phyloP scores from a whole-genome alignment of 2,797 vertebrate genomes.

The Phoebastria nigripes region DNA sequence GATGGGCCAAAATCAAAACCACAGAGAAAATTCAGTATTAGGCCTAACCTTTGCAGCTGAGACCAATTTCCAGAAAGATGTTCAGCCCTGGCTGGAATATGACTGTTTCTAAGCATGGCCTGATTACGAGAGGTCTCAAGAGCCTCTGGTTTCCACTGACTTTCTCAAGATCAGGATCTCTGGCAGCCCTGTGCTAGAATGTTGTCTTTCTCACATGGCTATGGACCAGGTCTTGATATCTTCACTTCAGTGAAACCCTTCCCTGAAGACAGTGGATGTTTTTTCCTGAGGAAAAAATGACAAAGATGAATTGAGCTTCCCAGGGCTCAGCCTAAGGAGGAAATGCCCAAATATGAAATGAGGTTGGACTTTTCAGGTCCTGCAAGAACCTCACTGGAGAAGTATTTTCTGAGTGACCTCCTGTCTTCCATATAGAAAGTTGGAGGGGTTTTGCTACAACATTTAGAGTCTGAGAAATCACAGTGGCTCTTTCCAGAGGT shows the following conservation, averaged over 20 bases:
- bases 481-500: slow-evolving; percentile 63
- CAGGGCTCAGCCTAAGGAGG: background rate
- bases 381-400: background rate
- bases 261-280: slow-evolving; percentile 18
- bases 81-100: slow-evolving; percentile 11
- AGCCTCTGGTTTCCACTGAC: slow-evolving; percentile 38
- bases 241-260: slow-evolving; percentile 14
- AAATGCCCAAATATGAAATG: background rate
- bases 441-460: background rate
- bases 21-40: background rate
- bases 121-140: background rate
- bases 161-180: slow-evolving; percentile 19
- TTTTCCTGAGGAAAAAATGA: slow-evolving; percentile 30
- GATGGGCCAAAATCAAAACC: slow-evolving; percentile 3
- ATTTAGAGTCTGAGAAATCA: slow-evolving; percentile 40
- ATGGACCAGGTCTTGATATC: slow-evolving; percentile 13
- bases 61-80: slow-evolving; percentile 23
- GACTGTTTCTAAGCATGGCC: background rate
- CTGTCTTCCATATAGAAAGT: background rate
- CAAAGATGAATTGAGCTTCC: slow-evolving; percentile 15
- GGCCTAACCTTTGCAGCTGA: background rate
- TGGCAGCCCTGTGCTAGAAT: slow-evolving; percentile 28
- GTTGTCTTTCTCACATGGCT: slow-evolving; percentile 2
- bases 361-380: background rate
- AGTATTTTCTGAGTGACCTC: background rate